Evolutionary conservation across 1,140 invertebrate species (phyloP), one percentile per base, ranked within the genome.

Genomic region (Contarinia nasturtii): DNA sequence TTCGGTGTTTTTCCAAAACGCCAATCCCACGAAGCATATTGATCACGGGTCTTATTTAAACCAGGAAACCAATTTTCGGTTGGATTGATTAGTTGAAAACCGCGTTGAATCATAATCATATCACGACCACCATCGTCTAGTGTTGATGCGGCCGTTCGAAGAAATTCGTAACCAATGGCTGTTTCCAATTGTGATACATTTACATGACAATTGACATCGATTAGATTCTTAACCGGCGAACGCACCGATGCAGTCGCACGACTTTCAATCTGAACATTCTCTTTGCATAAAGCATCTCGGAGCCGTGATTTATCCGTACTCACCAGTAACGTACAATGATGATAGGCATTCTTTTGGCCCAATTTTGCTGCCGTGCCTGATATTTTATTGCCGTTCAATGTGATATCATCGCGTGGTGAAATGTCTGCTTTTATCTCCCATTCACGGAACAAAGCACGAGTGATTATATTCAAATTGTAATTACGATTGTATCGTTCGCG

Each of bases 341-440:
- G 91, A 71, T 95, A 97, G 20, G 85, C 81, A 61, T 82, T 84
- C 1, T 78, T 70, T 44, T 76, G 68, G 41, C 85, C 86, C 41
- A 96, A 65, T 67, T 91, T 94, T 12, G 90, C 80, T 43, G 91
- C 90, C 45, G 88, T 91, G 51, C 89, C 90, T 56, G 90, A 95
- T 52, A 94, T 72, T 17, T 94, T 94, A 58, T 80, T 74, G 38
- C 76, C 74, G 58, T 83, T 71, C 27, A 92, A 67, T 48, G 88
- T 65, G 51, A 95, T 78, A 66, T 94, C 88, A 57, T 92, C 80
- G 48, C 82, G 74, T 48, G 79, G 66, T 55, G 82, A 82, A 50
- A 92, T 75, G 34, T 73, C 59, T 3, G 83, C 64, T 53, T 84
- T 75, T 7, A 93, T 61, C 14, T 77, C 75, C 76, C 81, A 94